Evolutionary conservation across 2,888 invertebrate species (phyloP).

Genomic region (Noctua pronuba): DNA sequence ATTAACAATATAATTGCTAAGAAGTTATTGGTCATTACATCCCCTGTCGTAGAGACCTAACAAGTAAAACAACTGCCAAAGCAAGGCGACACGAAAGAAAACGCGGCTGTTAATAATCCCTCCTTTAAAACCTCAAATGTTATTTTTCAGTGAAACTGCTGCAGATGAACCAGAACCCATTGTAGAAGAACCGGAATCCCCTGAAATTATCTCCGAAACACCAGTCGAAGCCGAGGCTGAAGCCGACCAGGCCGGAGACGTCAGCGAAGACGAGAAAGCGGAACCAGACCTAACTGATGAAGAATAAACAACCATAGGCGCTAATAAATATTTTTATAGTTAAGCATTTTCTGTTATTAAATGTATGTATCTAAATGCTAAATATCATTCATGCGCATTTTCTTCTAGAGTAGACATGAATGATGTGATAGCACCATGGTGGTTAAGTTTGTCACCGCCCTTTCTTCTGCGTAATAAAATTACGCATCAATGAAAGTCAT

Average conservation of each 20-base stretch:
- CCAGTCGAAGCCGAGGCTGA: constrained; percentile 72
- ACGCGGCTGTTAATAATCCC: not conserved
- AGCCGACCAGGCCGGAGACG: constrained; percentile 77
- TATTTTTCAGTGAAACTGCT: constrained; percentile 76
- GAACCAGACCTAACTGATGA: constrained; percentile 89
- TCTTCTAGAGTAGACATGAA: constrained; percentile 76
- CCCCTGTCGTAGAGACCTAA: not conserved
- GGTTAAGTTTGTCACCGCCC: constrained; percentile 68
- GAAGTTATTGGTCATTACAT: constrained; percentile 1
- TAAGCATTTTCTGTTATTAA: constrained; percentile 75
- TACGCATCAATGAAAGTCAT: constrained; percentile 81
- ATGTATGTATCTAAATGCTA: constrained; percentile 71
- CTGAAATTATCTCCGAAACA: constrained; percentile 79
- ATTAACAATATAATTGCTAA: not conserved
- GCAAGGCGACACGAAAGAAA: not conserved
- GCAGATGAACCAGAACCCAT: constrained; percentile 84
- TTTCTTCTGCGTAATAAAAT: constrained; percentile 85
- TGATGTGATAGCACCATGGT: constrained; percentile 78
- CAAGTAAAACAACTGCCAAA: not conserved
- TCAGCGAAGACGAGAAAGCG: constrained; percentile 87
- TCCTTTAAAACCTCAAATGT: not conserved
- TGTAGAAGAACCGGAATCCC: constrained; percentile 88
- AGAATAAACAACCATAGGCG: constrained; percentile 78
- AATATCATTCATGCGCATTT: constrained; percentile 79
- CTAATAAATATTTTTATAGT: constrained; percentile 65